Percentiles rank a stretch among this genome's conserved stretches.
These are phyloP conservation scores for Xyrichtys novacula DNA, from an alignment of 2,797 vertebrate genomes.

Conservation along the genomic window DNA sequence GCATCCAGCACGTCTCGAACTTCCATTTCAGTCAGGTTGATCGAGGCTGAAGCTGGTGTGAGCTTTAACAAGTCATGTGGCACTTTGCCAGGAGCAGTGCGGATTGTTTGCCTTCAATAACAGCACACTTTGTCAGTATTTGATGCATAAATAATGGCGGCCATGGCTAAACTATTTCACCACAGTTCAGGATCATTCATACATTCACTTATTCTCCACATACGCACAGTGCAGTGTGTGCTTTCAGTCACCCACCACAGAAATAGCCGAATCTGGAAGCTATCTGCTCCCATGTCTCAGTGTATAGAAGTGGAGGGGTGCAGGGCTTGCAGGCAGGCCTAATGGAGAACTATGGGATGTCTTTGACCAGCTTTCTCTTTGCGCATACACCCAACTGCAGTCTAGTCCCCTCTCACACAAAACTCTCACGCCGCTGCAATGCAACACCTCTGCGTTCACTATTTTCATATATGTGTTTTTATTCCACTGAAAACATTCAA, in stretches of 20 bases:
- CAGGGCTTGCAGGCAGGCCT: constrained; percentile 66
- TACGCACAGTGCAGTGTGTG: constrained; percentile 44
- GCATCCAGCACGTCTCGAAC: constrained; percentile 52
- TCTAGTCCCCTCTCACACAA: constrained; percentile 17
- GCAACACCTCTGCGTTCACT: constrained; percentile 20
- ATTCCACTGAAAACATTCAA: constrained; percentile 36
- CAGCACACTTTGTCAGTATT: constrained; percentile 65
- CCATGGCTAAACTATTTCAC: constrained; percentile 55
- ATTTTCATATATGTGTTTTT: no score
- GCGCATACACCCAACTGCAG: constrained; percentile 42
- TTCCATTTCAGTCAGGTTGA: constrained; percentile 60
- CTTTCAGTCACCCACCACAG: constrained; percentile 45
- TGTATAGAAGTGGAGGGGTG: constrained; percentile 55
- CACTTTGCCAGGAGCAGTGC: constrained; percentile 62
- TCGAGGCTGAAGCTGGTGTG: constrained; percentile 51
- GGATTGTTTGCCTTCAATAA: constrained; percentile 75
- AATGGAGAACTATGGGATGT: constrained; percentile 62
- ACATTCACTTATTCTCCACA: constrained; percentile 54
- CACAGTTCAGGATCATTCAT: constrained; percentile 57
- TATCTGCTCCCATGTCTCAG: constrained; percentile 60
- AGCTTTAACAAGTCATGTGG: constrained; percentile 66
- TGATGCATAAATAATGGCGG: constrained; percentile 70
- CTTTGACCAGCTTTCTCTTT: constrained; percentile 63
- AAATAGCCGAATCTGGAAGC: constrained; percentile 68
- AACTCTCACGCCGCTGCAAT: constrained; percentile 8